phyloP scores from a whole-genome alignment of 2,113 vertebrate species.

The Pungitius pungitius region DNA sequence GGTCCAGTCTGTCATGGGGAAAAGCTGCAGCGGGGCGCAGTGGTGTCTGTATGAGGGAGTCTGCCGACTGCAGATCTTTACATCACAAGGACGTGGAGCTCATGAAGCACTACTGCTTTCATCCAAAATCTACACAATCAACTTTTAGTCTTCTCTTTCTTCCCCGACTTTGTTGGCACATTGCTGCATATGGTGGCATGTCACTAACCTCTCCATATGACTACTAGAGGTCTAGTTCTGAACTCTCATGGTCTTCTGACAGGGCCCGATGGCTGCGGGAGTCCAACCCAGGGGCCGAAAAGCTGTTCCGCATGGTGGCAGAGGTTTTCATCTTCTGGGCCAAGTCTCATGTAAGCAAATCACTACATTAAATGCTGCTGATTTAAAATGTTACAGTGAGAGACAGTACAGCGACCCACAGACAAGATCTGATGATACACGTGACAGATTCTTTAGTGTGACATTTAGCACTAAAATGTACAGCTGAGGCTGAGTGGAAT shows the following conservation, averaged over 20 bases:
- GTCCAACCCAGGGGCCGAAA: constrained; percentile 89
- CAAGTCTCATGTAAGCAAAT: constrained; percentile 90
- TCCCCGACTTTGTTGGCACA: background rate
- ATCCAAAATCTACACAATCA: background rate
- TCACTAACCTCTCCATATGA: background rate
- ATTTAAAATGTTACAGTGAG: background rate
- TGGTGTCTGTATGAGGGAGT: no score
- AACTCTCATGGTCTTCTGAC: constrained; percentile 5
- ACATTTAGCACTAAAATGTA: background rate
- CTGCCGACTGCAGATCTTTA: background rate
- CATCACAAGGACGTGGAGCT: background rate
- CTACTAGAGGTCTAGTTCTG: background rate
- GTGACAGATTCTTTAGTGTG: background rate
- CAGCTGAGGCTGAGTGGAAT: background rate
- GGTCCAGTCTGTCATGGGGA: no score
- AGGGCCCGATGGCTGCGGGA: constrained; percentile 96
- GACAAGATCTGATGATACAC: background rate
- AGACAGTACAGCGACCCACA: background rate
- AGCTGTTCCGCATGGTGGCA: constrained; percentile 96
- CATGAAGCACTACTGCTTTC: background rate
- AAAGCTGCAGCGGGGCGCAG: no score
- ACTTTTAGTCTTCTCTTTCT: background rate
- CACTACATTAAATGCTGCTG: background rate
- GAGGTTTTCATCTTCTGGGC: constrained; percentile 98
- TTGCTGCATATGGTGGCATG: background rate